Conservation (phyloP, 2,888 invertebrate species). For the Lamellibrachia columna region DNA sequence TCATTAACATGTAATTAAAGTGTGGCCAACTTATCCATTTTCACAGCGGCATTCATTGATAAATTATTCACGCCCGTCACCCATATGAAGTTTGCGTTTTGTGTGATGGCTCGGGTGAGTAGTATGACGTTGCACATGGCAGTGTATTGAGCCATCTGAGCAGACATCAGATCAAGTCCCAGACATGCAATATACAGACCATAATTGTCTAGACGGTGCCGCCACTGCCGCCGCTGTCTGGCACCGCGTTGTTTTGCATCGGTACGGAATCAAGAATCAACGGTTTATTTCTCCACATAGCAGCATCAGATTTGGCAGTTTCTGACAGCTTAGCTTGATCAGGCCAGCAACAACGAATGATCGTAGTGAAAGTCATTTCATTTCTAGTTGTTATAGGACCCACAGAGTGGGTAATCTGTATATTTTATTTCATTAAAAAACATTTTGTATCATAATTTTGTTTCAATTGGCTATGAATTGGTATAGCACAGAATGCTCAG, state of each 20-base stretch:
- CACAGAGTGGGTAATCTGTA: background rate
- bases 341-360: background rate
- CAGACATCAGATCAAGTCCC: background rate
- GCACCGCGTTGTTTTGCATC: background rate
- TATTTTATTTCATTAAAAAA: too few species aligned
- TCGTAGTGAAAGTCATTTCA: background rate
- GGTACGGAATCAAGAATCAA: background rate
- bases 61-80: background rate
- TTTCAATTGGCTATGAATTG: background rate
- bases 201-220: background rate
- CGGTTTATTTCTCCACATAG: background rate
- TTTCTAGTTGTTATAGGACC: background rate
- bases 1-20: slow-evolving; percentile 5
- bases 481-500: background rate
- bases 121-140: background rate
- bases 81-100: background rate
- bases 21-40: background rate
- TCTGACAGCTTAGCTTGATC: background rate
- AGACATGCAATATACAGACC: background rate
- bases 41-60: background rate
- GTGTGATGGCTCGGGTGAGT: background rate
- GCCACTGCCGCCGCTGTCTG: background rate
- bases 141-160: background rate
- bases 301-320: background rate
- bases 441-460: background rate